Evolutionary conservation across 2,113 vertebrate genomes (phyloP).

Genomic region (Cephalopterus ornatus): DNA sequence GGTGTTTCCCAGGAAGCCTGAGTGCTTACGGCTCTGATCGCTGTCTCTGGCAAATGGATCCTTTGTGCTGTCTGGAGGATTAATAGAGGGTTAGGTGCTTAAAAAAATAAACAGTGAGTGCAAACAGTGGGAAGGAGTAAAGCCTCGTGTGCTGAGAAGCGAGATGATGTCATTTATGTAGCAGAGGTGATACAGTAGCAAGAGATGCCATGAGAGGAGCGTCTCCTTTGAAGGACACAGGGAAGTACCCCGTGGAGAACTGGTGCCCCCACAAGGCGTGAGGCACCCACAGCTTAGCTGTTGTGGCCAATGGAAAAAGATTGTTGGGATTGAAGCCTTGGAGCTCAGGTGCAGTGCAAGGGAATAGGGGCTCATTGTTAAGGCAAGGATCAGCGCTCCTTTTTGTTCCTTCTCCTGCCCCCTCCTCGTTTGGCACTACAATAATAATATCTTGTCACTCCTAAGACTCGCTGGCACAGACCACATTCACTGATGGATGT

Average conservation of each 20-base stretch:
- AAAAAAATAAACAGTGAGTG: slow-evolving; percentile 51
- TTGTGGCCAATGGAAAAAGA: slow-evolving; percentile 51
- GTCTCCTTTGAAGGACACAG: slow-evolving; percentile 24
- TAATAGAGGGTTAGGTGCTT: slow-evolving; percentile 23
- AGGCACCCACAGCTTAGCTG: slow-evolving; percentile 52
- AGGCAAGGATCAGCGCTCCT: slow-evolving; percentile 41
- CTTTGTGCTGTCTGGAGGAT: slow-evolving; percentile 61
- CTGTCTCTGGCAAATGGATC: slow-evolving; percentile 63
- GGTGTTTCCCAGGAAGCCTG: slow-evolving; percentile 58
- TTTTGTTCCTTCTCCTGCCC: slow-evolving; percentile 62
- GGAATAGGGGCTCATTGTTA: slow-evolving; percentile 79
- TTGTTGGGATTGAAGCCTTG: slow-evolving; percentile 48
- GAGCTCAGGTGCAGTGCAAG: slow-evolving; percentile 71
- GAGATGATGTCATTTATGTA: slow-evolving; percentile 60
- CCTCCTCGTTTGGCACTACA: slow-evolving; percentile 58
- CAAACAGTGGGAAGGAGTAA: slow-evolving; percentile 24
- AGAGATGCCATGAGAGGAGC: slow-evolving; percentile 26
- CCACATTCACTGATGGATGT: slow-evolving; percentile 65
- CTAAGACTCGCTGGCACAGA: slow-evolving; percentile 68
- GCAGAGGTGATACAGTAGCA: slow-evolving; percentile 37
- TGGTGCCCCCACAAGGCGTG: background rate
- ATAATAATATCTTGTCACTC: slow-evolving; percentile 78
- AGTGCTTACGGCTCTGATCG: slow-evolving; percentile 51
- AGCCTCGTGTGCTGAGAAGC: slow-evolving; percentile 29
- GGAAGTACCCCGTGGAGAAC: background rate